Percentiles rank a stretch among this genome's conserved stretches.
These are phyloP conservation scores for Vimba vimba DNA, from an alignment of 2,113 vertebrate species.

Conservation along the genomic window DNA sequence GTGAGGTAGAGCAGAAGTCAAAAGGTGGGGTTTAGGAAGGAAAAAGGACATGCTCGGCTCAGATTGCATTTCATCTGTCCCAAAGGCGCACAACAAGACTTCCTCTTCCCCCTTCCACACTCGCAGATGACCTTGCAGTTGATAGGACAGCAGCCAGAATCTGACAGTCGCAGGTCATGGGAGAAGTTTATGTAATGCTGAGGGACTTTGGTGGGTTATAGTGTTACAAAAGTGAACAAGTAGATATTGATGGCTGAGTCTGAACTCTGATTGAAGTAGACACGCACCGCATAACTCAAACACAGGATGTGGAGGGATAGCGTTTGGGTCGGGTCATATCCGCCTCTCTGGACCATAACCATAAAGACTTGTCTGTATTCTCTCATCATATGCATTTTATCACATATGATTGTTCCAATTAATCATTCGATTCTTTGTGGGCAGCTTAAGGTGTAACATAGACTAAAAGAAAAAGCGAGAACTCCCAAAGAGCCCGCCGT, in stretches of 20 bases:
- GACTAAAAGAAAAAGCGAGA: background rate
- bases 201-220: conserved; percentile 30
- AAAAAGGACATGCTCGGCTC: conserved; percentile 21
- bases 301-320: conserved; percentile 4
- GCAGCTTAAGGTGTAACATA: background rate
- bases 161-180: background rate
- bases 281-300: conserved; percentile 16
- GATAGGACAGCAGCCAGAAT: conserved; percentile 36
- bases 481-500: background rate
- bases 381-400: background rate
- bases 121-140: conserved; percentile 41
- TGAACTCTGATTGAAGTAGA: conserved; percentile 24
- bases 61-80: conserved; percentile 34
- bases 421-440: background rate
- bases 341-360: background rate
- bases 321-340: background rate
- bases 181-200: conserved; percentile 29
- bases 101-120: conserved; percentile 33
- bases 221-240: conserved; percentile 31
- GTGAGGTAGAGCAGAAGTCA: conserved; percentile 20
- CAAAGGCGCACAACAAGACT: conserved; percentile 16
- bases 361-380: background rate
- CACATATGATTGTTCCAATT: conserved; percentile 5
- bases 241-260: conserved; percentile 8
- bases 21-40: conserved; percentile 28